Base-by-base conservation (phyloP, 2,113 vertebrate genomes). In the Isurus oxyrinchus region DNA sequence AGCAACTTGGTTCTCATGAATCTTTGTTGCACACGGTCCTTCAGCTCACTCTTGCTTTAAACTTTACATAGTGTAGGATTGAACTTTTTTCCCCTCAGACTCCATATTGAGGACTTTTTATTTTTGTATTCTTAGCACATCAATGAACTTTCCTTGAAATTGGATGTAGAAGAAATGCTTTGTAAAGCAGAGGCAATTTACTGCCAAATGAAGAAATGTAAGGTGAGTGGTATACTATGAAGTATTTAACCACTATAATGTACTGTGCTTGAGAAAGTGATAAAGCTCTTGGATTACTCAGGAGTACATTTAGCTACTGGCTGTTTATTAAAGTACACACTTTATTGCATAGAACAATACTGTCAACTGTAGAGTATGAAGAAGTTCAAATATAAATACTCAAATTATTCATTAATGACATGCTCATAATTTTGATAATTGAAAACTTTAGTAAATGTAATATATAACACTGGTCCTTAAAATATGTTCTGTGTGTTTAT, bases 101-200 rank as follows among this genome's bases (percentile, higher is more conserved):
- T 97, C 96, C 19, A 0, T 2, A 96, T 97, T 97, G 72, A 96
- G 7, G 31, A 40, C n/a, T 96, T 96, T 96, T 97, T 0, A 96
- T 97, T 96, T 96, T 97, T 98, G 67, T 97, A 49, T 96, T n/a
- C 97, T 98, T 97, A 99, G 99, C 99, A 99, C 97, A 98, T 99
- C 97, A 99, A 99, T 96, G 99, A 99, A 97, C 98, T 99, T 90
- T 99, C 99, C 25, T 99, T 99, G 99, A 99, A 99, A 97, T 98
- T 99, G 96, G 98, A 99, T 97, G 98, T 99, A 19, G 98, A 99
- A 97, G 98, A 98, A 96, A 97, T 99, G 96, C 98, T 99, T 0
- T 98, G 98, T 97, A 99, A 99, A 97, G 98, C 99, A 55, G 99
- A 99, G 97, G 98, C 99, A 94, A 98, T 99, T 97, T 98, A 98